Evolutionary conservation across 2,797 vertebrate species (phyloP).

Genomic region (Hylomyscus alleni): DNA sequence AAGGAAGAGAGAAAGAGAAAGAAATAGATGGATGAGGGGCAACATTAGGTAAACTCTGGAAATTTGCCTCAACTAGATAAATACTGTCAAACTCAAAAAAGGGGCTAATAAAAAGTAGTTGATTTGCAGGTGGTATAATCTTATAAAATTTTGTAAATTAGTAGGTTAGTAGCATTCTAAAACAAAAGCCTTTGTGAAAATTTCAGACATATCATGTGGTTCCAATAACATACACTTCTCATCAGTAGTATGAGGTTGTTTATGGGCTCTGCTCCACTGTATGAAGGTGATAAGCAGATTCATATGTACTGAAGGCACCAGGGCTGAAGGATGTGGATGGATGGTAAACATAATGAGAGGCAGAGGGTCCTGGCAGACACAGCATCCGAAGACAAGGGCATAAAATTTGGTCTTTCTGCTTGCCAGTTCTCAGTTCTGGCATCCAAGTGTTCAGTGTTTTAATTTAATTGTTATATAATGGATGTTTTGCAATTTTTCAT

Average conservation of each 20-base stretch:
- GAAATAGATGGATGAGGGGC: background rate
- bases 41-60: background rate
- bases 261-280: background rate
- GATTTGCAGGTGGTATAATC: background rate
- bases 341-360: background rate
- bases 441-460: constrained; percentile 14
- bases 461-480: constrained; percentile 47
- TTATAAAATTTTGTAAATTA: constrained; percentile 10
- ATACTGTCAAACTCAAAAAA: background rate
- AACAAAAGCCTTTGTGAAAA: background rate
- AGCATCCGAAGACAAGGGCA: background rate
- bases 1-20: background rate
- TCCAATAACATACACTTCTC: background rate
- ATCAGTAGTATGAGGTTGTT: background rate
- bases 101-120: background rate
- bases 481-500: constrained; percentile 29
- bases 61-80: background rate
- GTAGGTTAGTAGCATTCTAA: constrained; percentile 12
- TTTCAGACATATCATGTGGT: background rate
- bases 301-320: background rate
- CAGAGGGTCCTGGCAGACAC: background rate
- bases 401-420: background rate
- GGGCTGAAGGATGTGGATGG: background rate
- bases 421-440: constrained; percentile 35
- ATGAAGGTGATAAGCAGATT: background rate